Evolutionary conservation across 1,140 invertebrate genomes (phyloP).

Genomic region (Melipona quadrifasciata): DNA sequence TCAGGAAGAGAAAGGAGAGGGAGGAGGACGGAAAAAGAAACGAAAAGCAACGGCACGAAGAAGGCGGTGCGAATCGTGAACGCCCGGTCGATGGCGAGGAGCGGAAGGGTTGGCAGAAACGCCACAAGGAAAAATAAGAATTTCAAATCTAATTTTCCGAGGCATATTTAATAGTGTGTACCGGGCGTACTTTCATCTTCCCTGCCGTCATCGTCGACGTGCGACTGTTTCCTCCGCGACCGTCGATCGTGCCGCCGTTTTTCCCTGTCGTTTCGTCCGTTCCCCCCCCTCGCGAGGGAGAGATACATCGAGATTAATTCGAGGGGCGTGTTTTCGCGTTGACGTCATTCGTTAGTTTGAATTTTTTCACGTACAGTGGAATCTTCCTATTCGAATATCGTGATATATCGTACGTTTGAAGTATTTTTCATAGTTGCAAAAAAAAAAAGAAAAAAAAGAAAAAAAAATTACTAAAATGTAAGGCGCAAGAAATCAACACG

Average conservation of each 20-base stretch:
- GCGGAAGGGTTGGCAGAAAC: slow-evolving; percentile 39
- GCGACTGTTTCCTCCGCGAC: slow-evolving; percentile 13
- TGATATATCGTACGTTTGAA: no score
- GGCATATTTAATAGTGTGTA: slow-evolving; percentile 70
- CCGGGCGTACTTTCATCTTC: slow-evolving; percentile 51
- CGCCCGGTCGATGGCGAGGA: not conserved
- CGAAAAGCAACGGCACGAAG: not conserved
- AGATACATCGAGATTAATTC: slow-evolving; percentile 49
- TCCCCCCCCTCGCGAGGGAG: slow-evolving; percentile 20
- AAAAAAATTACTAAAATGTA: no score
- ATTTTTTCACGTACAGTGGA: no score
- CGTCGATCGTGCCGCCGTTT: not conserved
- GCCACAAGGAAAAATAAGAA: slow-evolving; percentile 70
- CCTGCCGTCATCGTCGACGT: slow-evolving; percentile 11
- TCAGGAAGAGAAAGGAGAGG: not conserved
- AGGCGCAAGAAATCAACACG: no score
- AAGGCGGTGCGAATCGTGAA: slow-evolving; percentile 6
- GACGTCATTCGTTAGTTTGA: no score
- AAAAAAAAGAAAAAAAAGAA: no score
- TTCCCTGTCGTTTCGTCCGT: slow-evolving; percentile 27
- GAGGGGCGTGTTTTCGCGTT: not conserved
- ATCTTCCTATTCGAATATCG: no score
- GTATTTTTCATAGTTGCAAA: no score
- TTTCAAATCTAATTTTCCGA: slow-evolving; percentile 74
- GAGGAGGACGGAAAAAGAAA: not conserved